Base-by-base conservation (phyloP, 2,113 vertebrate genomes). In the Xyliphius kryptos region DNA sequence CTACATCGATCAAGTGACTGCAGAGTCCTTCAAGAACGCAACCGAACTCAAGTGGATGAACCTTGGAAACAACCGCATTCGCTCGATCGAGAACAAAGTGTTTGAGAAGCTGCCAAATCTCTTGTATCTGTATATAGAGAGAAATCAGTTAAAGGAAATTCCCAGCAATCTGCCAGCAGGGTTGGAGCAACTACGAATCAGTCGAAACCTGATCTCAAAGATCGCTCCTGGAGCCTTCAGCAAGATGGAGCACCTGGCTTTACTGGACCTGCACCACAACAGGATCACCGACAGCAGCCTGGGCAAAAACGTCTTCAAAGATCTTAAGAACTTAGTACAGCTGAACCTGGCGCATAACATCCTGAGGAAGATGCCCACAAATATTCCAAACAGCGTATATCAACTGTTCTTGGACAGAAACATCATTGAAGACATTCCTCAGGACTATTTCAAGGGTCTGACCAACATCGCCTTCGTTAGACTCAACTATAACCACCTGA, bases 401-500 rank as follows among this genome's bases (percentile, higher is more conserved):
- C 96, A 99, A 76, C 89, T 99, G 60, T 99, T 92, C 84, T 85
- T 99, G 71, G 95, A 99, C 79, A 88, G 82, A 71, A 99, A 99
- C 81, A 88, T 77, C 54, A 99, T 99, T 0, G 88, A 93, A 51
- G 86, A 87, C 74, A 94, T 99, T 78, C 96, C 96, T 40, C 85
- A 68, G 2, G 83, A 89, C 19, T 98, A 97, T 73, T 99, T 99
- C 76, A 88, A 89, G 71, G 81, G 76, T 47, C 91, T 97, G 2
- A 77, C 77, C 73, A 90, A 97, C 71, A 81, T 99, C 44, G 88
- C 91, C 0, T 98, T 98, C 74, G 84, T 99, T 62, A 86, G 93
- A 69, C 88, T 99, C 15, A 99, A 95, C 84, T 89, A 91, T 81
- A 99, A 99, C 82, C 86, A 90, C 74, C 87, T 99, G 58, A 94